Conservation (phyloP, 2,113 vertebrate genomes). For the Shinisaurus crocodilurus region DNA sequence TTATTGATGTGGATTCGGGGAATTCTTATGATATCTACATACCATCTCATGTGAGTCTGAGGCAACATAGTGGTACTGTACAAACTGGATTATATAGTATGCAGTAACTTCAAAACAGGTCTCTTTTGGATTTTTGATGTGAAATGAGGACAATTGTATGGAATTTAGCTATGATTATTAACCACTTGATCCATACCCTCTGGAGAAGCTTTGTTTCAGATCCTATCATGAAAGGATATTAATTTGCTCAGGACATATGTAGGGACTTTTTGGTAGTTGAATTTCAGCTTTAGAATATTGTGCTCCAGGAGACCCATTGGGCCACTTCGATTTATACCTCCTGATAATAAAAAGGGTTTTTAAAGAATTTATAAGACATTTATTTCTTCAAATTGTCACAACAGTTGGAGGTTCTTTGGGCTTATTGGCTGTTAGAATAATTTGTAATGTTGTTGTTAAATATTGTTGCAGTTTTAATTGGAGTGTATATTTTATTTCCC, state of each 20-base stretch:
- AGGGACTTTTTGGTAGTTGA: not conserved
- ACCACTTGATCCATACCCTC: not conserved
- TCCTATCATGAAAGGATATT: not conserved
- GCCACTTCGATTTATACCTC: not conserved
- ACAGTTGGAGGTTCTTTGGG: not conserved
- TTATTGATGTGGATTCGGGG: conserved; percentile 98
- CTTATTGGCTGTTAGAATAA: not conserved
- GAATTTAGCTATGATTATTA: not conserved
- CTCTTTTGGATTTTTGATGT: not conserved
- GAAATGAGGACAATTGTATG: not conserved
- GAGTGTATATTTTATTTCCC: not conserved
- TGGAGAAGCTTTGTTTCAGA: not conserved
- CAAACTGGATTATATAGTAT: not conserved
- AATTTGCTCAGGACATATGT: not conserved
- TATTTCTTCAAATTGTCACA: not conserved
- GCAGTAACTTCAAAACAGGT: not conserved
- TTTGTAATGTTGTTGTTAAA: not conserved
- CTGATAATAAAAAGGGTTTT: not conserved
- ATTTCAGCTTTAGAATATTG: not conserved
- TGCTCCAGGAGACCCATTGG: not conserved
- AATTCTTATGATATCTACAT: conserved; percentile 99
- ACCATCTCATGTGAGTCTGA: conserved; percentile 93
- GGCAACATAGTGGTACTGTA: not conserved
- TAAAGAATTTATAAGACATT: no score
- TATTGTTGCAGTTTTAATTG: not conserved